Evolutionary conservation across 1,140 invertebrate genomes (phyloP), one percentile per base, ranked within the genome.

Genomic region (Ceratoteleas bidentatus): DNA sequence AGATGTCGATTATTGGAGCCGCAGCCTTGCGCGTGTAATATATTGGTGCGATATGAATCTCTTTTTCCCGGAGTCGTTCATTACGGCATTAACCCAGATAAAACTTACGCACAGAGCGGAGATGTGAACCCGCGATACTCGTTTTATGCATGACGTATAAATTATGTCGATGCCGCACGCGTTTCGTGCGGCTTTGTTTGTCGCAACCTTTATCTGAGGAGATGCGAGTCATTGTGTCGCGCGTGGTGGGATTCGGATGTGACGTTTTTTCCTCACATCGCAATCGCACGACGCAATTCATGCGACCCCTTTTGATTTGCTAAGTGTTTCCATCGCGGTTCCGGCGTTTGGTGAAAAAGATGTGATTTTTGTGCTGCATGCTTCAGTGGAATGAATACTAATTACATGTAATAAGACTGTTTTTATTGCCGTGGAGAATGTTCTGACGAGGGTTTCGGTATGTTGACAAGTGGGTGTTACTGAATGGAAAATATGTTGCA

Each of bases 31-130:
- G 45, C 50, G 49, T 81, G 49, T 81, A 72, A 76, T 81, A 70
- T 72, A 76, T 81, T 61, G 49, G 65, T 3, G 2, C 10, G 66
- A 81, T 81, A 81, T 81, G 72, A 81, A 81, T 81, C 78, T 81
- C 61, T 81, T 81, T 81, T 81, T 76, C 47, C 60, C 54, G 60
- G 47, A 65, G 72, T 61, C 58, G 60, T 81, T 81, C 78, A 75
- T 81, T 81, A 81, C 43, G 50, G 72, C 65, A 75, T 75, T 76
- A 81, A 76, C 72, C 78, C 70, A 81, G 78, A 75, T 75, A 81
- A 13, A 70, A 70, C 58, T 81, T 70, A 70, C 65, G 65, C 70
- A 81, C 54, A 49, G 50, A 69, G 43, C 38, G 1, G 62, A 62
- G 62, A 73, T 73, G 73, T 65, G 33, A 62, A 79, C 49, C 43